Base-by-base conservation (phyloP, 2,888 invertebrate species). In the Resseliella maxima region DNA sequence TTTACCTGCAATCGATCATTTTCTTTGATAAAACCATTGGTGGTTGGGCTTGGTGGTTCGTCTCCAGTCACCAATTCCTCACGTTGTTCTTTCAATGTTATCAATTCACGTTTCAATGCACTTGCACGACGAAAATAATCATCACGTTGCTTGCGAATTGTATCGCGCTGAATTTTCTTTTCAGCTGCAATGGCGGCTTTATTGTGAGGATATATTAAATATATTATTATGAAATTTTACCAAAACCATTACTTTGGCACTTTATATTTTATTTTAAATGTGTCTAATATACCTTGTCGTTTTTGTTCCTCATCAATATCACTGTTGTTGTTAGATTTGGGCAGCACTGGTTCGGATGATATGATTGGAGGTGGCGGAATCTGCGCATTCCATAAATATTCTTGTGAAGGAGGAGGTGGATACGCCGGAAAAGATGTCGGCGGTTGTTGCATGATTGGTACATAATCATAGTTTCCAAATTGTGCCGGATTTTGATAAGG, bases 1-100 rank as follows among this genome's bases (percentile, higher is more conserved):
- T 91, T 92, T 92, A 96, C 96, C 95, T 96, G 96, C 86, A 97
- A 91, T 89, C 95, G 96, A 89, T 95, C 94, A 91, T 96, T 97
- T 91, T 96, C 96, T 89, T 95, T 95, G 87, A 96, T 92, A 89
- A 96, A 95, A 88, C 94, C 93, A 90, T 94, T 94, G 89, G 95
- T 95, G 88, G 96, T 96, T 0, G 95, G 94, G 87, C 95, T 94
- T 50, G 94, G 94, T 8, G 95, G 95, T 36, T 93, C 92, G 88
- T 94, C 94, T 41, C 94, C 94, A 0, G 89, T 89, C 3, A 94
- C 92, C 81, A 97, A 93, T 89, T 96, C 96, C 87, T 94, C 94
- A 87, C 95, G 94, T 89, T 97, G 96, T 86, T 95, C 94, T 89
- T 95, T 94, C 54, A 97, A 91, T 85, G 95, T 94, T 89, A 95